Evolutionary conservation across 2,888 invertebrate species (phyloP).

Genomic region (Amiota minor): DNA sequence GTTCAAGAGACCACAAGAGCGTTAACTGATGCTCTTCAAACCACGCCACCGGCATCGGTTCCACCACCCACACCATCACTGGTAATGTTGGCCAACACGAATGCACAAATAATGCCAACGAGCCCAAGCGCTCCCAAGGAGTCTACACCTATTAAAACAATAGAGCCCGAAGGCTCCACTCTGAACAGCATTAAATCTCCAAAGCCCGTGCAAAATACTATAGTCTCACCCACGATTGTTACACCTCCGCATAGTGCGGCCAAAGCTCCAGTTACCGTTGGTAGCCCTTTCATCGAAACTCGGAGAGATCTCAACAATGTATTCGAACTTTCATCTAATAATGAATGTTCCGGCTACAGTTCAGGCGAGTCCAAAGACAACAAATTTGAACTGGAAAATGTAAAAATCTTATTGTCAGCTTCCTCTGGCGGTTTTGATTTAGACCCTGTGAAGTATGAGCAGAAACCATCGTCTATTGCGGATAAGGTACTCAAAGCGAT

Average conservation of each 20-base stretch:
- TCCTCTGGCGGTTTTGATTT: conserved; percentile 67
- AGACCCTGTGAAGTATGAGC: conserved; percentile 70
- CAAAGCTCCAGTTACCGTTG: conserved; percentile 46
- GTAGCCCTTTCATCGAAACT: conserved; percentile 72
- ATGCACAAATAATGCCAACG: background rate
- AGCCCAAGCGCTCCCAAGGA: background rate
- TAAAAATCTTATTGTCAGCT: conserved; percentile 69
- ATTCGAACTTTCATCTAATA: conserved; percentile 66
- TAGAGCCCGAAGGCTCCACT: background rate
- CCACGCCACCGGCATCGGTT: conserved; percentile 29
- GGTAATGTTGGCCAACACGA: conserved; percentile 34
- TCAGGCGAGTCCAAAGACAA: conserved; percentile 67
- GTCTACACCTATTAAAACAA: conserved; percentile 12
- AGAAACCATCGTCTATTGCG: conserved; percentile 77
- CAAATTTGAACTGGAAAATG: conserved; percentile 71
- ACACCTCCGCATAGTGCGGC: conserved; percentile 49
- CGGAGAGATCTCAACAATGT: conserved; percentile 62
- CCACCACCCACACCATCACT: conserved; percentile 51
- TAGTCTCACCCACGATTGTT: conserved; percentile 49
- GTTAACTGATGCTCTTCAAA: conserved; percentile 63
- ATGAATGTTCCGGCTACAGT: conserved; percentile 63
- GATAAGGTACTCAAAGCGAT: conserved; percentile 78
- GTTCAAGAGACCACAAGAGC: conserved; percentile 70
- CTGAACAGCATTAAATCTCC: background rate
- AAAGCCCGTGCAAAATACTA: conserved; percentile 23